A percentile compares a stretch with the other conserved stretches of the same genome.
Evolutionary conservation across 2,113 vertebrate genomes (phyloP).

Genomic region (Hemichromis elongatus): DNA sequence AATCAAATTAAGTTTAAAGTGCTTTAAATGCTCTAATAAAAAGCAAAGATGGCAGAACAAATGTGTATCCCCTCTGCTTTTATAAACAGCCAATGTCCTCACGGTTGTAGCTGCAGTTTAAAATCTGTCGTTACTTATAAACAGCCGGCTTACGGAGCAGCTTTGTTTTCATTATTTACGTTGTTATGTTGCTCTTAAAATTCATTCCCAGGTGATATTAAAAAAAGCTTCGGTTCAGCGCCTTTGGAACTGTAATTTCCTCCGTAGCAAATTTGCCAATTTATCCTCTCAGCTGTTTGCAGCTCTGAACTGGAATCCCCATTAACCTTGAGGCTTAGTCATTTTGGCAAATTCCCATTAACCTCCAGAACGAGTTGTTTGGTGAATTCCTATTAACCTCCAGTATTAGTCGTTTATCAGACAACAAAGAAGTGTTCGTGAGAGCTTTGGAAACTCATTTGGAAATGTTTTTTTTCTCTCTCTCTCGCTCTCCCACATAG

Average conservation of each 20-base stretch:
- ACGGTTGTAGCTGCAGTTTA: not conserved
- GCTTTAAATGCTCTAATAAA: not conserved
- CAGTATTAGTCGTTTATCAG: slow-evolving; percentile 6
- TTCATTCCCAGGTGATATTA: slow-evolving; percentile 31
- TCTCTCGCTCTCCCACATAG: not conserved
- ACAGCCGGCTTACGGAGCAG: not conserved
- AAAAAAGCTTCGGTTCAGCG: slow-evolving; percentile 9
- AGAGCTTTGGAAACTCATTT: not conserved
- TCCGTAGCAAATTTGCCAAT: slow-evolving; percentile 33
- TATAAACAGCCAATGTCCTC: not conserved
- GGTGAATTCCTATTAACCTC: slow-evolving; percentile 38
- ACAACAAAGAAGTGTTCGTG: not conserved
- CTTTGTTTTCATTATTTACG: slow-evolving; percentile 8
- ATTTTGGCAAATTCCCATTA: slow-evolving; percentile 45
- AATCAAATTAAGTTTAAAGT: not conserved
- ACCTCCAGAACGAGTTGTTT: slow-evolving; percentile 11
- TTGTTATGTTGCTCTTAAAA: slow-evolving; percentile 22
- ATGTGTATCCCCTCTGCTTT: not conserved
- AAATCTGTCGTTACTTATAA: not conserved
- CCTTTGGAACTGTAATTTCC: slow-evolving; percentile 39
- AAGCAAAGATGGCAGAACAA: not conserved
- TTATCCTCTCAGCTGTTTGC: slow-evolving; percentile 30
- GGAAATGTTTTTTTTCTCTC: not conserved
- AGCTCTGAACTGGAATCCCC: slow-evolving; percentile 29
- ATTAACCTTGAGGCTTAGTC: slow-evolving; percentile 49